Percentiles rank a stretch among this genome's conserved stretches.
Conservation (phyloP, 2,113 vertebrate genomes). For the Trochalopteron elliotii region DNA sequence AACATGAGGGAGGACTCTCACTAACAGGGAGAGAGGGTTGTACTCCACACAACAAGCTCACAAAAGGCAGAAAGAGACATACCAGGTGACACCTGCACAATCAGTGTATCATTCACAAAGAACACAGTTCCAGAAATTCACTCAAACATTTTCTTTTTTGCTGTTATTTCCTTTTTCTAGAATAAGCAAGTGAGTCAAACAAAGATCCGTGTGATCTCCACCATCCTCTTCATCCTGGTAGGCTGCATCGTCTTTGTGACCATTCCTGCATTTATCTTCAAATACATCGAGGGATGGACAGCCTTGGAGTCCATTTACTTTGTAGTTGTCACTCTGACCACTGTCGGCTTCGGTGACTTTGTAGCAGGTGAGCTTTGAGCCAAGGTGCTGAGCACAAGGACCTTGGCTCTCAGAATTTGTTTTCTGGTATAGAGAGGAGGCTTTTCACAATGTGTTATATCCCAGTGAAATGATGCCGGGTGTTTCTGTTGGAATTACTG, state of each 20-base stretch:
- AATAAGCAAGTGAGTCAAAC: constrained; percentile 97
- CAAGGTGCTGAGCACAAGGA: too few relatives aligned
- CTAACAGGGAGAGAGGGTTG: not conserved
- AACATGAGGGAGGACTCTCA: not conserved
- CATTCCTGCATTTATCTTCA: constrained; percentile 94
- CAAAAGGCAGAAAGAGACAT: not conserved
- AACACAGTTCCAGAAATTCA: not conserved
- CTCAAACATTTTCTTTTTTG: not conserved
- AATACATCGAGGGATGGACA: constrained; percentile 93
- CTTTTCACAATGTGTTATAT: not conserved
- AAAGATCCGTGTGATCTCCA: constrained; percentile 97
- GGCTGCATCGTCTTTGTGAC: constrained; percentile 96
- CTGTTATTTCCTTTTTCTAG: constrained; percentile 72
- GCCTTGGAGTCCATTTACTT: constrained; percentile 96
- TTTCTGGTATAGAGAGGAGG: not conserved
- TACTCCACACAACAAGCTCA: not conserved
- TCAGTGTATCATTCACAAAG: not conserved
- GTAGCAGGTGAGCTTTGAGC: constrained; percentile 86
- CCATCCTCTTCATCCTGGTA: constrained; percentile 93
- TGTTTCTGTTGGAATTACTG: not conserved
- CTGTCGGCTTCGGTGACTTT: constrained; percentile 96
- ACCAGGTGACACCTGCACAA: not conserved
- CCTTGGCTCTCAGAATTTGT: not conserved
- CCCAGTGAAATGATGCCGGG: not conserved
- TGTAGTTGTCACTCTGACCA: constrained; percentile 96